Base-by-base conservation (phyloP, 2,113 vertebrate genomes). In the Crypturellus undulatus region DNA sequence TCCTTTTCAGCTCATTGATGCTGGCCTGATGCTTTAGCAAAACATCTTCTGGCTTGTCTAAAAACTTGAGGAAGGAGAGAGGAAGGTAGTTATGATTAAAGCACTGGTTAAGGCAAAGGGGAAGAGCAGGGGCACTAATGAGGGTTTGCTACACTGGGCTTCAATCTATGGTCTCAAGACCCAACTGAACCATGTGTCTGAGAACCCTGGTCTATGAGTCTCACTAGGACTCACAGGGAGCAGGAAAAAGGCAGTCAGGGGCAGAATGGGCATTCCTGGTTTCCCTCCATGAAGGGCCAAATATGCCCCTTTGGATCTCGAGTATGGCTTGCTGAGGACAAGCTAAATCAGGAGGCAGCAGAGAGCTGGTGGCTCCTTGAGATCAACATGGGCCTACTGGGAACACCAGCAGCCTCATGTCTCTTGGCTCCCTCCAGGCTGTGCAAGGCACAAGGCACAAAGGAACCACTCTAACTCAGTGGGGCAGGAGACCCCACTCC, bases 1-100 rank as follows among this genome's bases (percentile, higher is more conserved):
- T 98, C 94, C 99, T 97, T 96, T 99, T 99, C 97, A 99, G 98
- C 97, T 99, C 99, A 8, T 99, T 99, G 98, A 99, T 99, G 97
- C 99, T 99, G 96, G 99, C 99, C 98, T 99, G 99, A 92, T 99
- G 99, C 98, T 99, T 99, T 97, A 99, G 97, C 86, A 99, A 96
- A 94, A 99, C 98, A 24, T 99, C 99, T 94, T 99, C 98, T 19
- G 99, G 99, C 97, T 99, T 99, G 97, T 99, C 99, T 97, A 99
- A 95, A 97, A 99, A 99, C 99, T 99, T 96, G 90, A 62, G 45
- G 88, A 94, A 26, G 71, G 80, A 97, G 54, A 97, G 52, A 96
- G 63, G 70, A 91, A 89, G 58, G 24, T 15, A 76, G 58, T 1
- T 2, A 24, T 32, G 64, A 59, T 47, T 84, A 83, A 88, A 60